phyloP scores from a whole-genome alignment of 2,113 vertebrate species.

The Forbesichthys agassizii region DNA sequence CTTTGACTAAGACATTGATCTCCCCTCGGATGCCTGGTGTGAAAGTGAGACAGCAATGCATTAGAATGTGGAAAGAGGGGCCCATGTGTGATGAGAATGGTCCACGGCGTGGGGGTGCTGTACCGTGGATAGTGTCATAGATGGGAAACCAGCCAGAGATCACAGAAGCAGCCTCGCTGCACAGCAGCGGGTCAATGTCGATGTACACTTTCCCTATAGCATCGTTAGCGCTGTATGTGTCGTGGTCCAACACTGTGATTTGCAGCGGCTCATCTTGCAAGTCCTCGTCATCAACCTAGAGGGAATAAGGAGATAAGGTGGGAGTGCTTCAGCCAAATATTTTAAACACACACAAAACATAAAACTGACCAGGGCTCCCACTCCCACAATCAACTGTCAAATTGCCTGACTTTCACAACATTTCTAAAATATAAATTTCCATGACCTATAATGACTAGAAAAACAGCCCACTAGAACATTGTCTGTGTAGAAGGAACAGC shows the following conservation, averaged over 20 bases:
- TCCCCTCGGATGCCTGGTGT: constrained; percentile 92
- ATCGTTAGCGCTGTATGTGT: constrained; percentile 98
- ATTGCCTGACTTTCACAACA: too few species aligned
- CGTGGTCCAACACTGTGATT: constrained; percentile 96
- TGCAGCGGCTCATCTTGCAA: constrained; percentile 96
- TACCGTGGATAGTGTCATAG: constrained; percentile 98
- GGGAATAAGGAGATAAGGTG: background rate
- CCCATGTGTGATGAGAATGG: background rate
- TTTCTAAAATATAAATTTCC: too few species aligned
- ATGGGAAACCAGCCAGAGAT: constrained; percentile 99
- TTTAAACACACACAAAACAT: background rate
- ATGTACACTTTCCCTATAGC: constrained; percentile 99
- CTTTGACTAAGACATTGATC: constrained; percentile 96
- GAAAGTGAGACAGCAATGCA: constrained; percentile 27
- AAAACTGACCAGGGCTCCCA: background rate
- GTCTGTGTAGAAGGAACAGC: too few species aligned
- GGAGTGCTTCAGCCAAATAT: background rate
- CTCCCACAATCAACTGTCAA: too few species aligned
- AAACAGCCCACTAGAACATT: too few species aligned
- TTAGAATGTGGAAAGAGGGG: background rate
- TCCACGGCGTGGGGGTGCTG: background rate
- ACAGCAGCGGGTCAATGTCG: constrained; percentile 95
- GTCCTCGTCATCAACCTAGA: constrained; percentile 97
- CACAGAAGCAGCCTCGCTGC: constrained; percentile 92
- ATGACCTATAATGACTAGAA: too few species aligned